These are phyloP conservation scores for Trogon melanurus DNA, from an alignment of 2,113 vertebrate species.

Conservation along the genomic window DNA sequence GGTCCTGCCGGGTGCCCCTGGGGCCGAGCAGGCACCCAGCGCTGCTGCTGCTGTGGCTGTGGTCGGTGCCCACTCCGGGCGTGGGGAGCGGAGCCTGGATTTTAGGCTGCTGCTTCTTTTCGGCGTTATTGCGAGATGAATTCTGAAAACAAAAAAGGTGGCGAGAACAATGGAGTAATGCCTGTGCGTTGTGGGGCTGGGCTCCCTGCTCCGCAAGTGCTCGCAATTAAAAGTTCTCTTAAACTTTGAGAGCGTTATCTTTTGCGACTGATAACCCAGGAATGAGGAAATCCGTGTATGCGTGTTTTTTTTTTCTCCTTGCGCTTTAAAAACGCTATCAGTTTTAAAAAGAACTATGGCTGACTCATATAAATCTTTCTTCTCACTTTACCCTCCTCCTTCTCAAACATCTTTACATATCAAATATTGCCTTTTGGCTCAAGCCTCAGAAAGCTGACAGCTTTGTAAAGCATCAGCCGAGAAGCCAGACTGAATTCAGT, in stretches of 20 bases:
- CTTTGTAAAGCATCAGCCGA: constrained; percentile 48
- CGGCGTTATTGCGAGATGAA: not conserved
- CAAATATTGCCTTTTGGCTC: constrained; percentile 64
- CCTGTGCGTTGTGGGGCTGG: not conserved
- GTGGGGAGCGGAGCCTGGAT: not conserved
- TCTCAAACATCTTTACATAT: constrained; percentile 63
- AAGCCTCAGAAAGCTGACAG: constrained; percentile 57
- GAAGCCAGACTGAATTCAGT: constrained; percentile 42
- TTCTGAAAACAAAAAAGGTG: constrained; percentile 16
- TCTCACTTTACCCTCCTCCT: constrained; percentile 55
- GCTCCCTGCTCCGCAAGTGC: not conserved
- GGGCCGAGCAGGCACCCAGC: accelerated
- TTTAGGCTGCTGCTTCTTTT: not conserved
- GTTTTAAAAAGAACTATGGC: constrained; percentile 20
- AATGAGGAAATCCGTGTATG: not conserved
- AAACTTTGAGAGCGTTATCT: not conserved
- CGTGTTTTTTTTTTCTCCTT: not conserved
- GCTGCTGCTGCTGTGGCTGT: accelerated
- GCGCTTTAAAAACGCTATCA: not conserved
- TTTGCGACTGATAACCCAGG: not conserved
- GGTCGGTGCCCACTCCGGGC: accelerated
- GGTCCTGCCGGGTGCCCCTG: accelerated
- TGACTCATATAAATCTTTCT: constrained; percentile 51
- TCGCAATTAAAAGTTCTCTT: not conserved
- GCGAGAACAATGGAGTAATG: constrained; percentile 33